phyloP scores from a whole-genome alignment of 2,888 invertebrate genomes.

The Morpho helenor region DNA sequence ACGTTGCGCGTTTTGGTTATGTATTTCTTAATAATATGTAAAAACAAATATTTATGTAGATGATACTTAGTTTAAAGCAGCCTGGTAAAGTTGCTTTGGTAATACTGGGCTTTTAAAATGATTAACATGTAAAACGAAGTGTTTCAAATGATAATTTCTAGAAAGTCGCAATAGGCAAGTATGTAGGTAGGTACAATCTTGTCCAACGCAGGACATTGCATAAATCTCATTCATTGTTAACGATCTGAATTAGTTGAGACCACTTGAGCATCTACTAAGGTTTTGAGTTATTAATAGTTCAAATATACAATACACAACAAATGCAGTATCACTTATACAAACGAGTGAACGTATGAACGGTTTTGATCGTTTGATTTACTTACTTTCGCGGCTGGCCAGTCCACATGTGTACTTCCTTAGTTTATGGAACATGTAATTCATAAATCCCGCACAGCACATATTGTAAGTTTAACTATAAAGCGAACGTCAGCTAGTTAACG shows the following conservation, averaged over 20 bases:
- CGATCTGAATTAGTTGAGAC: slow-evolving; percentile 27
- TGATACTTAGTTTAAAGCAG: too few relatives aligned
- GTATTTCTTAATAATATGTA: too few relatives aligned
- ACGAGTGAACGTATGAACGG: slow-evolving; percentile 12
- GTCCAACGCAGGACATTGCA: slow-evolving; percentile 19
- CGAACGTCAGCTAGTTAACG: slow-evolving; percentile 46
- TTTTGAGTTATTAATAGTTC: slow-evolving; percentile 31
- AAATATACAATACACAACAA: slow-evolving; percentile 21
- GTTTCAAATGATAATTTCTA: slow-evolving; percentile 35
- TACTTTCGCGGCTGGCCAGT: slow-evolving; percentile 69
- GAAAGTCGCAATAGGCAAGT: slow-evolving; percentile 46
- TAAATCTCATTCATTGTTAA: slow-evolving; percentile 27
- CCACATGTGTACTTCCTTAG: slow-evolving; percentile 75
- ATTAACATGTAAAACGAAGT: too few relatives aligned
- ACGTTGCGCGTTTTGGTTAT: too few relatives aligned
- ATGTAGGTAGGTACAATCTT: slow-evolving; percentile 14
- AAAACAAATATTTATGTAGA: too few relatives aligned
- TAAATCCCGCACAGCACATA: slow-evolving; percentile 70
- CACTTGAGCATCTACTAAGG: slow-evolving; percentile 25
- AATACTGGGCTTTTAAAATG: too few relatives aligned
- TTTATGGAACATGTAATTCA: slow-evolving; percentile 68
- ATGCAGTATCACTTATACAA: slow-evolving; percentile 9
- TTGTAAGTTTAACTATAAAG: slow-evolving; percentile 42
- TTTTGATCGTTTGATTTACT: slow-evolving; percentile 37
- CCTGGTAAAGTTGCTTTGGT: too few relatives aligned